Evolutionary conservation across 2,888 invertebrate genomes (phyloP).

Genomic region (Teleiodes luculella): DNA sequence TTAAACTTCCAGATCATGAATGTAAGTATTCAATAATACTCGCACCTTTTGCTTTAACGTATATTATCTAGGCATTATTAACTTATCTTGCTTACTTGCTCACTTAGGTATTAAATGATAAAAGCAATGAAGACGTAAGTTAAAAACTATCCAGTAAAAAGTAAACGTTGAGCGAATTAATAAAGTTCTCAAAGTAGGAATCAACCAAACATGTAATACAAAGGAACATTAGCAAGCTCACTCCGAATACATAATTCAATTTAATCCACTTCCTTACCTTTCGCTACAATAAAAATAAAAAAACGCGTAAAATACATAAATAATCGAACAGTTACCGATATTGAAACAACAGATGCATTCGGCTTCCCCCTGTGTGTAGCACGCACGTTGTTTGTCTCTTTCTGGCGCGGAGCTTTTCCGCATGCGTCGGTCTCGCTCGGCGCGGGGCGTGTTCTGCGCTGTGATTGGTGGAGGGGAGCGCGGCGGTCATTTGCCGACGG

Average conservation of each 20-base stretch:
- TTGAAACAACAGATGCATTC: constrained; percentile 76
- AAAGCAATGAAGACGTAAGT: no score
- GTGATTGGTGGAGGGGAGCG: constrained; percentile 69
- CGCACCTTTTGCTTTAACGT: no score
- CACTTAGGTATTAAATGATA: no score
- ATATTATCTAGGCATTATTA: no score
- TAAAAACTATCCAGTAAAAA: background rate
- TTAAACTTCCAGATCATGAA: no score
- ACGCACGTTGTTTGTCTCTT: constrained; percentile 52
- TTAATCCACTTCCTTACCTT: constrained; percentile 56
- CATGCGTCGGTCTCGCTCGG: constrained; percentile 38
- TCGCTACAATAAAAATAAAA: constrained; percentile 55
- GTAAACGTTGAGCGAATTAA: background rate
- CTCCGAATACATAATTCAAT: constrained; percentile 35
- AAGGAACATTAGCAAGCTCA: constrained; percentile 15
- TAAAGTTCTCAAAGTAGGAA: background rate
- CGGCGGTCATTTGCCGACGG: constrained; percentile 52
- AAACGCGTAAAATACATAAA: constrained; percentile 51
- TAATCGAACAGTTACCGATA: constrained; percentile 71
- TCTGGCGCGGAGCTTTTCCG: constrained; percentile 47
- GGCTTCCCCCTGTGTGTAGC: constrained; percentile 67
- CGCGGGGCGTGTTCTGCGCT: constrained; percentile 62
- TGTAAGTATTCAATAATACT: no score
- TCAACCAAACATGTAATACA: constrained; percentile 2
- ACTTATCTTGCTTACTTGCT: no score